These are phyloP conservation scores for Pseudorhiza aurosa DNA, from an alignment of 30 jellyfish, hydroid and myxozoan species.

Conservation along the genomic window DNA sequence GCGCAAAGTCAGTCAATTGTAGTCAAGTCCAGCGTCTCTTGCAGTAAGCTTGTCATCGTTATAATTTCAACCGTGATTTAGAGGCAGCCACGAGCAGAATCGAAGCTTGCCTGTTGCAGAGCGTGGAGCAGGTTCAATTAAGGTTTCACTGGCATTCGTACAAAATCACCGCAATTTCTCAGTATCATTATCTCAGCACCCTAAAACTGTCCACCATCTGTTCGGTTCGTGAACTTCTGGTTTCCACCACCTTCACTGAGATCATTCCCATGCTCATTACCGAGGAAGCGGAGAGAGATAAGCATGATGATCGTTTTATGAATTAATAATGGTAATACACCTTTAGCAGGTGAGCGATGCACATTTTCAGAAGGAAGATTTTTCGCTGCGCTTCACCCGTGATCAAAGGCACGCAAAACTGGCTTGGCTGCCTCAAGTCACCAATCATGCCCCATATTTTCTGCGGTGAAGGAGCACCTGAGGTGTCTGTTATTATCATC, in stretches of 20 bases:
- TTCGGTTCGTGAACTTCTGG: neutral
- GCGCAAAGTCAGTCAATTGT: no score
- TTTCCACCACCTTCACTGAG: neutral
- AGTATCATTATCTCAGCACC: conserved; percentile 2
- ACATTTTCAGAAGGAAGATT: no score
- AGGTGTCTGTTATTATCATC: no score
- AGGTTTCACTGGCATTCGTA: conserved; percentile 18
- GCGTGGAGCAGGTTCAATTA: conserved; percentile 1
- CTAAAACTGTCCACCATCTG: conserved; percentile 16
- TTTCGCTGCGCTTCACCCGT: no score
- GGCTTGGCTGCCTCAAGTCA: no score
- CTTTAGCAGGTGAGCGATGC: no score
- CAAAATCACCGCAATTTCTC: conserved; percentile 2
- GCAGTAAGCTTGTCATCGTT: neutral
- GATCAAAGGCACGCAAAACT: no score
- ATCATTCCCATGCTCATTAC: neutral
- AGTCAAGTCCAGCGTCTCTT: neutral
- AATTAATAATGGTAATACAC: no score
- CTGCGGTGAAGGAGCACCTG: no score
- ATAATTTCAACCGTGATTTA: neutral
- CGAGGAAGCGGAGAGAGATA: neutral
- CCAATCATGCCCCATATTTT: no score
- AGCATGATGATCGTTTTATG: neutral
- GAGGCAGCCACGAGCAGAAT: neutral
- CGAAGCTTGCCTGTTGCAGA: conserved; percentile 6